Base-by-base conservation (phyloP, 2,888 invertebrate species). In the Taenaris catops region DNA sequence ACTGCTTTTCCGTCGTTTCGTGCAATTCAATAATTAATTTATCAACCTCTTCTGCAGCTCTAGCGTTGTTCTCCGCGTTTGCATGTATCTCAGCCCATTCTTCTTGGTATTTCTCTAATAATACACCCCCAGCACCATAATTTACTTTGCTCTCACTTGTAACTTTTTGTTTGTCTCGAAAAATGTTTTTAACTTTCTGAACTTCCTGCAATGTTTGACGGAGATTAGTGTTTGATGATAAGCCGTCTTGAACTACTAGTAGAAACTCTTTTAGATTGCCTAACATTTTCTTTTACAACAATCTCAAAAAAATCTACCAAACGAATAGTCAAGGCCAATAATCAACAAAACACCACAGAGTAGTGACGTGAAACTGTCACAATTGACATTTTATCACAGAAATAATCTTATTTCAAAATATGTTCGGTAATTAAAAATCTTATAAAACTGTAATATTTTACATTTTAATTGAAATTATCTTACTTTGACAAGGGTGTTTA, bases 61-160 rank as follows among this genome's bases (percentile, higher is more conserved):
- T 89, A 4, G 93, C 92, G 59, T 93, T 94, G 29, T 80, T 84
- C 51, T 93, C 93, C 1, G 92, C 91, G 38, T 90, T 83, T 44
- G 88, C 86, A 48, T 94, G 94, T 25, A 94, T 62, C 50, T 91
- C 89, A 8, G 88, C 89, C 94, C 94, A 94, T 43, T 92, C 84
- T 25, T 90, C 78, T 63, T 94, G 93, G 66, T 91, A 94, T 65
- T 91, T 90, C 44, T 90, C 89, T 26, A 94, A 67, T 41, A 94
- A 72, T 44, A 90, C 90, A 16, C 90, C 90, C 2, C 94, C 94
- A 48, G 92, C 92, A 55, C 91, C 89, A 29, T 72, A 84, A 47
- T 81, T 80, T 1, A 83, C 79, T 61, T 70, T 75, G 37, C 63
- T 71, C 54, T 78, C 79, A 25, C 48, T 62, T 0, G 38, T 19